Base-by-base conservation (phyloP, 2,113 vertebrate species). In the Clarias macrocephalus region DNA sequence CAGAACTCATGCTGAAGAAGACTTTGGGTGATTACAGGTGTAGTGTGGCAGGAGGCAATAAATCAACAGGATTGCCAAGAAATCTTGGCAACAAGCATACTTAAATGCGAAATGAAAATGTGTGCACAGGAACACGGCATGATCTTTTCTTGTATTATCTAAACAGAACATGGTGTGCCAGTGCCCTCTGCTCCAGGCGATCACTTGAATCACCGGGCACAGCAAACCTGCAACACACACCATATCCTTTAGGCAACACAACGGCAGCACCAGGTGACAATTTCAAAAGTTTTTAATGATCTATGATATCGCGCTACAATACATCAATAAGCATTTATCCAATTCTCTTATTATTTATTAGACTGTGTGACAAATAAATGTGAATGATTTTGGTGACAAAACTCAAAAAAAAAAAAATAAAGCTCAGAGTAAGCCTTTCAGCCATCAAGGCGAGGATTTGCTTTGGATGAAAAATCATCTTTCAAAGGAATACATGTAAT, bases 261-360 rank as follows among this genome's bases (percentile, higher is more conserved):
- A 81, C 19, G 30, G 79, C 79, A 62, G 10, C 79, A 42, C 75
- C 79, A 62, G 57, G 30, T 62, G 79, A 19, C 30, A 37, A 81
- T 60, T 28, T 81, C 79, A 60, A 62, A 18, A 62, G 62, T 33
- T 33, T 18, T 81, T 81, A 16, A 37, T 80, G 56, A 37, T 81
- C 4, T 13, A 0, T 60, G 37, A 37, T 30, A 33, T 60, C 4
- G 18, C 18, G 33, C 79, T 30, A 23, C 28, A 80, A 9, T 2
- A n/a, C 57, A 37, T 30, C 56, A 37, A 23, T 23, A 48, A 0
- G 48, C 7, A 48, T 48, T 48, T 48, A 2, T 33, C 79, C 4
- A 18, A 59, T 13, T 80, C 54, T 30, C 54, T 56, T 80, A 16
- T 11, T 15, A 28, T 1, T 37, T 37, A 37, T 37, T 56, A 56